These are phyloP conservation scores for Atherix ibis DNA, from an alignment of 2,888 invertebrate species.

Conservation along the genomic window DNA sequence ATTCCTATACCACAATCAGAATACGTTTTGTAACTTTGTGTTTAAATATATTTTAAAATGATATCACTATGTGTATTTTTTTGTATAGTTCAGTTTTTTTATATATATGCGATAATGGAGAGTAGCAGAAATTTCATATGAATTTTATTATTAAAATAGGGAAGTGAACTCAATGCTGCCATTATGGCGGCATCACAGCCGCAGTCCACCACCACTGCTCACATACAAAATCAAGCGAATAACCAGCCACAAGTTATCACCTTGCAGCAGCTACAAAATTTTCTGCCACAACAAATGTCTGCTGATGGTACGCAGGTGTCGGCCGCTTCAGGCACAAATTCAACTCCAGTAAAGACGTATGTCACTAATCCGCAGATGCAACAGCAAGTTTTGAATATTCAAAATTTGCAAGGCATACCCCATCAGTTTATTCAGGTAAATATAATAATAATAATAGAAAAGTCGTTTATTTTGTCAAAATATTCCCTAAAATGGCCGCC, in stretches of 20 bases:
- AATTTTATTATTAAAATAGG: too few species aligned
- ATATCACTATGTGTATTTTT: too few species aligned
- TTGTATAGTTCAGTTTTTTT: too few species aligned
- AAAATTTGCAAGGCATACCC: conserved; percentile 16
- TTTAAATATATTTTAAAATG: too few species aligned
- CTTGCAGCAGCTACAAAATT: conserved; percentile 16
- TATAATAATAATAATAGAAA: conserved; percentile 1
- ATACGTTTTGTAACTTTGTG: too few species aligned
- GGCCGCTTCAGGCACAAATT: conserved; percentile 11
- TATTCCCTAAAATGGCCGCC: too few species aligned
- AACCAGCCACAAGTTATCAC: conserved; percentile 15
- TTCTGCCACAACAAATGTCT: conserved; percentile 15
- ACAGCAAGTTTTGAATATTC: conserved; percentile 17
- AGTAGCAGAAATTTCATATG: too few species aligned
- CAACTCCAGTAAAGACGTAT: conserved; percentile 16
- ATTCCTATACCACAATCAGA: too few species aligned
- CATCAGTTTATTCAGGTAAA: conserved; percentile 19
- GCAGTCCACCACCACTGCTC: conserved; percentile 10
- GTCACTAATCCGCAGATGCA: conserved; percentile 15
- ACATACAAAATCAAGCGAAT: conserved; percentile 10
- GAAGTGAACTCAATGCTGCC: conserved; percentile 17
- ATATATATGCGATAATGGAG: too few species aligned
- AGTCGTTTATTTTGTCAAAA: too few species aligned
- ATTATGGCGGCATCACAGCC: conserved; percentile 17
- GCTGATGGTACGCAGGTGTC: conserved; percentile 10